Base-by-base conservation (phyloP, 2,888 invertebrate species). In the Acanthosepion lycidas region DNA sequence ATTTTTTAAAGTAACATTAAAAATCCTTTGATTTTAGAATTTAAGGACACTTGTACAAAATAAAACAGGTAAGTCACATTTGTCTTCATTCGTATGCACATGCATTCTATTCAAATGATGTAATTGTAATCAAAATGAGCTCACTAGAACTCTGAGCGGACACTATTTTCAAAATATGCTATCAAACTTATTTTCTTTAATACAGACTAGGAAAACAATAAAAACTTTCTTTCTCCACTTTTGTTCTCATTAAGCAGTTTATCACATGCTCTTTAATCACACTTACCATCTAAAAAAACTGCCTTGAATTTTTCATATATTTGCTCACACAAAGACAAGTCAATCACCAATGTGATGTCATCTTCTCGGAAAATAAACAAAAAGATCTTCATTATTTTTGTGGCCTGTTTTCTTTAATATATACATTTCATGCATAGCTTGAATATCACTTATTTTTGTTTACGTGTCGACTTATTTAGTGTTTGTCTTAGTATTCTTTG, bases 291-390 rank as follows among this genome's bases (percentile, higher is more conserved):
- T 59, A 53, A 51, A 48, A 51, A 49, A 48, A 53, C 48, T 93
- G 48, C n/a, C 93, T n/a, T 53, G 28, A 48, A 53, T 42, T 51
- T 93, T 48, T 48, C n/a, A 49, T 51, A 93, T 93, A 28, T 49
- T 93, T 93, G 49, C 53, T 93, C 93, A 93, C 93, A 53, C 53
- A 93, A 51, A 93, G 93, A 51, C 93, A 93, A 51, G 18, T 93
- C 28, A 15, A 93, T 93, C 93, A n/a, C 78, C n/a, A 78, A 78
- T 78, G 78, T 78, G 78, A 78, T 78, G 78, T 15, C 78, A 78
- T 78, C 78, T n/a, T 78, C n/a, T 78, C 78, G 78, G 78, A 78
- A 78, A 78, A 78, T 78, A 78, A 78, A 78, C 78, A 78, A 78
- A 78, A 78, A 78, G 15, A 78, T n/a, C 8, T n/a, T 78, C 78